Percentiles rank a stretch among this genome's conserved stretches.
phyloP scores from a whole-genome alignment of 2,888 invertebrate genomes.

The Villa cingulata region DNA sequence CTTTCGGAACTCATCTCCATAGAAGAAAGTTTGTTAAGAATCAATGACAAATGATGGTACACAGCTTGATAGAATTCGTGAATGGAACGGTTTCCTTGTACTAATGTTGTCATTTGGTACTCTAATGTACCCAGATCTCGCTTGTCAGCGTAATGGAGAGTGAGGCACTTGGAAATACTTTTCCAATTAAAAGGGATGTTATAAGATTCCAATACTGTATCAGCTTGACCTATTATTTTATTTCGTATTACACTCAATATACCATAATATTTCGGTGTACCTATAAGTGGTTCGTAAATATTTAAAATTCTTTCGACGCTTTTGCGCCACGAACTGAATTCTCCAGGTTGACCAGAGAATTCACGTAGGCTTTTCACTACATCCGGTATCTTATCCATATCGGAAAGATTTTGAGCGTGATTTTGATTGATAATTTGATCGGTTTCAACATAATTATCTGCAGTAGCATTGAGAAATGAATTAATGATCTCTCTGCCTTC shows the following conservation, averaged over 20 bases:
- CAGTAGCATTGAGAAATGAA: no score
- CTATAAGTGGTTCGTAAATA: constrained; percentile 7
- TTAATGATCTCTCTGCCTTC: no score
- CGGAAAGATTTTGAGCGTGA: background rate
- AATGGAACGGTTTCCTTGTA: constrained; percentile 1
- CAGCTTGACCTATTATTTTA: constrained; percentile 11
- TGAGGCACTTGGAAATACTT: constrained; percentile 2
- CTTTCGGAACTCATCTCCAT: background rate
- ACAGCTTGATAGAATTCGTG: constrained; percentile 11
- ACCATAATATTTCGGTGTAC: constrained; percentile 11
- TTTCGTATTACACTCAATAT: constrained; percentile 10
- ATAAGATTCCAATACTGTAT: constrained; percentile 11
- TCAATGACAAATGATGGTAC: constrained; percentile 12
- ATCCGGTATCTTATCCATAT: constrained; percentile 8
- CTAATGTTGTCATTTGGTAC: constrained; percentile 11
- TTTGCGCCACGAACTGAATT: constrained; percentile 9
- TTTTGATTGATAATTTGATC: no score
- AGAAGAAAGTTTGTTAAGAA: constrained; percentile 12
- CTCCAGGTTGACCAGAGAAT: constrained; percentile 7
- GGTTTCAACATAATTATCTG: no score
- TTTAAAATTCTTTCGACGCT: constrained; percentile 10
- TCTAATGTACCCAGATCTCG: constrained; percentile 10
- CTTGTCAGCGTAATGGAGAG: constrained; percentile 11
- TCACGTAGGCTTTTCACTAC: constrained; percentile 7
- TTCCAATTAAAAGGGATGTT: constrained; percentile 9